Evolutionary conservation across 1,140 invertebrate genomes (phyloP).

Genomic region (Marisa cornuarietis): DNA sequence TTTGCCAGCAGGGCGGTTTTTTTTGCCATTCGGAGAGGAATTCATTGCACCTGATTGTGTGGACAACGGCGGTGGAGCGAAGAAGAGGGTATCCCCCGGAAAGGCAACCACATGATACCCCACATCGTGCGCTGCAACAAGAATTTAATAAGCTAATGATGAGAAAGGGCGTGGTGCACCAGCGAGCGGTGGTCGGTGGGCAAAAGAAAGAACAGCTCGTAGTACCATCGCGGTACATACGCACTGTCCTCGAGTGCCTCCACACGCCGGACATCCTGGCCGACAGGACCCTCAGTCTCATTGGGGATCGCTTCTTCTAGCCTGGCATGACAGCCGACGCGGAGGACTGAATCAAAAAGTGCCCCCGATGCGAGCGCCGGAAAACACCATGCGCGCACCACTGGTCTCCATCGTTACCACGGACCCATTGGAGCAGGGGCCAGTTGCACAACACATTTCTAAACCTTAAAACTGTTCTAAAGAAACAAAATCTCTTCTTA

Average conservation of each 20-base stretch:
- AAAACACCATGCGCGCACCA: constrained; percentile 18
- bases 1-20: too few relatives aligned
- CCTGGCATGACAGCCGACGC: constrained; percentile 25
- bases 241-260: neutral
- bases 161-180: neutral
- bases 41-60: constrained; percentile 22
- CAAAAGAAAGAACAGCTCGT: constrained; percentile 3
- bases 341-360: constrained; percentile 9
- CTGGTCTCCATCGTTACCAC: neutral
- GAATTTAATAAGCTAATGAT: neutral
- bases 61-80: too few relatives aligned
- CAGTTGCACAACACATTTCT: too few relatives aligned
- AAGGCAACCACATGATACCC: constrained; percentile 31
- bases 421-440: constrained; percentile 22
- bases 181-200: neutral
- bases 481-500: too few relatives aligned
- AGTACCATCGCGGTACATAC: neutral
- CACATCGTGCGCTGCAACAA: constrained; percentile 21
- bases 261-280: constrained; percentile 34
- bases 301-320: constrained; percentile 26
- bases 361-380: constrained; percentile 16
- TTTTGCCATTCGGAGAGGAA: constrained; percentile 32
- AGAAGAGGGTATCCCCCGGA: constrained; percentile 30
- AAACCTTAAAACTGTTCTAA: too few relatives aligned
- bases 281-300: constrained; percentile 14